phyloP scores from a whole-genome alignment of 2,113 vertebrate species.

The Coryphaenoides rupestris region DNA sequence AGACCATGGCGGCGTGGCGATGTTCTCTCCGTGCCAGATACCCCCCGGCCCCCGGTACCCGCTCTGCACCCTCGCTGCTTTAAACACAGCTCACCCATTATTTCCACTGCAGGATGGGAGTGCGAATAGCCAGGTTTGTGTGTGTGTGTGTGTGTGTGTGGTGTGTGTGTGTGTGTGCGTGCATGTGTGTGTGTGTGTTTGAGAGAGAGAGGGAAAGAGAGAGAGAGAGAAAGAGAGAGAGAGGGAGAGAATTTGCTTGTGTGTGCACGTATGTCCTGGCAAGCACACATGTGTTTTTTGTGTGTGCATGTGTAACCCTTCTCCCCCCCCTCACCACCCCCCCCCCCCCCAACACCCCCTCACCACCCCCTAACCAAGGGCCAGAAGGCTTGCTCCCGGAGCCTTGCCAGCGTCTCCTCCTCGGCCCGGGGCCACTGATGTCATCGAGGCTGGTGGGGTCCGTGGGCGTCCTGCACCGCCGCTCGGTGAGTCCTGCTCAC shows the following conservation, averaged over 20 bases:
- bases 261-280: too few relatives aligned
- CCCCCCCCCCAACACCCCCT: conserved; percentile 56
- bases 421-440: conserved; percentile 71
- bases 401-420: conserved; percentile 64
- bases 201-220: too few relatives aligned
- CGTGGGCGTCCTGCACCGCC: conserved; percentile 70
- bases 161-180: too few relatives aligned
- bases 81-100: conserved; percentile 32
- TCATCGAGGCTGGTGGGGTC: conserved; percentile 70
- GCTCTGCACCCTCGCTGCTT: conserved; percentile 20
- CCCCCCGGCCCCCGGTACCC: conserved; percentile 4
- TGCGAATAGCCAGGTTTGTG: too few relatives aligned
- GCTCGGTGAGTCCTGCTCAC: conserved; percentile 72
- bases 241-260: too few relatives aligned
- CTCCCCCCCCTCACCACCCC: conserved; percentile 45
- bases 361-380: conserved; percentile 62
- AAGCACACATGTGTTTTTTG: background rate
- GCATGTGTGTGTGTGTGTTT: too few relatives aligned
- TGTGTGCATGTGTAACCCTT: conserved; percentile 8
- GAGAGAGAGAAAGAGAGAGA: too few relatives aligned
- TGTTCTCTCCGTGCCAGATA: conserved; percentile 26
- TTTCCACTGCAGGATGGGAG: too few relatives aligned
- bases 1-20: conserved; percentile 22
- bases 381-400: conserved; percentile 70
- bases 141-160: too few relatives aligned